A percentile compares a stretch with the other conserved stretches of the same genome.
These are phyloP conservation scores for Pentamera pediparva DNA, from an alignment of 53 echinoderm and acorn worm species.

Conservation along the genomic window DNA sequence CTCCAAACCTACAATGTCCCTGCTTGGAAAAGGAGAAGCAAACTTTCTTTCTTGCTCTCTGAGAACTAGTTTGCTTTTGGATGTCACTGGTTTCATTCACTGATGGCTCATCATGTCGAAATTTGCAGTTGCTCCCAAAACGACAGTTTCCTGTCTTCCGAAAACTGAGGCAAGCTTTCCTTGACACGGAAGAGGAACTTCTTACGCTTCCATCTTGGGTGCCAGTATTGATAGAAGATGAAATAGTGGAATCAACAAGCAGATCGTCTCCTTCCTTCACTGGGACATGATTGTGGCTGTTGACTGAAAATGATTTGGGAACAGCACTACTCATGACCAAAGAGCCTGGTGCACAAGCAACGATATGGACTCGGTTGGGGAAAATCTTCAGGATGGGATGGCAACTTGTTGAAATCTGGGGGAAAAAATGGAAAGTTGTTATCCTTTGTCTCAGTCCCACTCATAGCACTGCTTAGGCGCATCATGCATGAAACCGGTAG, in stretches of 20 bases:
- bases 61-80: constrained; percentile 1
- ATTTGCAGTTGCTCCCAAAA: constrained; percentile 48
- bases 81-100: not conserved
- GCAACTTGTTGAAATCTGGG: too few relatives aligned
- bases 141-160: constrained; percentile 56
- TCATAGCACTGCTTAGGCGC: too few relatives aligned
- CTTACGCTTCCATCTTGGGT: not conserved
- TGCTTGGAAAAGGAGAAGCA: constrained; percentile 50
- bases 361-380: too few relatives aligned
- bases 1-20: constrained; percentile 59
- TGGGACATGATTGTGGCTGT: not conserved
- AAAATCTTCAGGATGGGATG: too few relatives aligned
- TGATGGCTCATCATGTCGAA: constrained; percentile 36
- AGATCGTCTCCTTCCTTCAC: constrained; percentile 3
- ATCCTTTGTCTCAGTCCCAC: too few relatives aligned
- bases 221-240: not conserved
- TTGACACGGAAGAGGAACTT: not conserved
- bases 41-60: not conserved
- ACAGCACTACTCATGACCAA: constrained; percentile 31
- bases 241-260: not conserved
- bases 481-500: too few relatives aligned
- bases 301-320: constrained; percentile 7
- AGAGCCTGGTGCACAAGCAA: not conserved
- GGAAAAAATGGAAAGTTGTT: too few relatives aligned
- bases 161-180: constrained; percentile 36